Evolutionary conservation across 2,888 invertebrate species (phyloP), one percentile per base, ranked within the genome.

Genomic region (Metallyticus violacea): DNA sequence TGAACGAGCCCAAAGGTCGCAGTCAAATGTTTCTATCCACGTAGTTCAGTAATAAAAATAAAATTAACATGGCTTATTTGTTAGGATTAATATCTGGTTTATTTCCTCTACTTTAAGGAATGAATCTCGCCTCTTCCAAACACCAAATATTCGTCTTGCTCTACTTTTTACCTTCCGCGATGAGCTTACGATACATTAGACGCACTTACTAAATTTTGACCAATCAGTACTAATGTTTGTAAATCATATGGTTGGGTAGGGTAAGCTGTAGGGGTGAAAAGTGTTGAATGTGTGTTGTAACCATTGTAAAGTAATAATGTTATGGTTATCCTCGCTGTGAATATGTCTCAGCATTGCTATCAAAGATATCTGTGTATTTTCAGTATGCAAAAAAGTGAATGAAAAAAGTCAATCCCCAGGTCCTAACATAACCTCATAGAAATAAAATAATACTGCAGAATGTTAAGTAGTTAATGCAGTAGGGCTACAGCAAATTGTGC

Each of bases 1-100:
- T 90, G 90, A 90, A 91, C 90, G 90, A 89, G 89, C 89, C 89
- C 89, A 90, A 89, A 90, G 89, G 89, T 90, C 88, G 88, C 87
- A 79, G 78, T 9, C 40, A 62, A 62, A 62, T 62, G 4, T 62
- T 62, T 15, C 15, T 22, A 62, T 3, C 9, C 9, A 4, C 22
- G 4, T 62, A 22, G 15, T 15, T 4, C 0, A 62, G 4, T 62
- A 4, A 3, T 62, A 9, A 15, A 1, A 6, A 15, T 62, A 15
- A 62, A 0, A 15, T 22, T 62, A 62, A 4, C 2, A 9, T 0
- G 40, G 22, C 22, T 62, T 15, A 62, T 62, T 62, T 62, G 5
- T 15, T n/a, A n/a, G 0, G 3, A 2, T 62, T 62, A 62, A 62
- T 15, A 62, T 4, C 40, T 62, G 6, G 2, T 62, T 62, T 62